These are phyloP conservation scores for Agrochola litura DNA, from an alignment of 2,888 invertebrate species.

Conservation along the genomic window DNA sequence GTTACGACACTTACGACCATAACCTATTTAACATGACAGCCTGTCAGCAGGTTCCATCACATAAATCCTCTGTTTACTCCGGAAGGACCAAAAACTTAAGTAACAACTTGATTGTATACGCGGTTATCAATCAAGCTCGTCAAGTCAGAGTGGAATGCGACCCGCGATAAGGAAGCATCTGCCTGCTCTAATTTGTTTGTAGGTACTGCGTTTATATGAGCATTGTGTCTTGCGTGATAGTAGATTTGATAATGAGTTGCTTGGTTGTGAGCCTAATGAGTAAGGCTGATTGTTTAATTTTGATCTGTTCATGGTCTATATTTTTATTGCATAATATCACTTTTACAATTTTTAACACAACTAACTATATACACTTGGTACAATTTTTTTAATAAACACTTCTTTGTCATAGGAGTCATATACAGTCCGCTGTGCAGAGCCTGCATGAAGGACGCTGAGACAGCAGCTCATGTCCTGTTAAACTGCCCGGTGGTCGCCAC, in stretches of 20 bases:
- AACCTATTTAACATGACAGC: neutral
- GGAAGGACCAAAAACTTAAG: constrained; percentile 40
- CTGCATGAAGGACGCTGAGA: too few species aligned
- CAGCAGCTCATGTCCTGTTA: too few species aligned
- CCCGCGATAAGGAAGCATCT: constrained; percentile 65
- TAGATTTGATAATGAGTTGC: constrained; percentile 43
- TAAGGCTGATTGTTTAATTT: neutral
- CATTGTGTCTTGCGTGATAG: constrained; percentile 45
- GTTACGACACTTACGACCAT: neutral
- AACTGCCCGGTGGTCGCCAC: too few species aligned
- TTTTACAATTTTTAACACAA: too few species aligned
- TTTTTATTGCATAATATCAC: too few species aligned
- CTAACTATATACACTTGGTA: too few species aligned
- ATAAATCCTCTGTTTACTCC: constrained; percentile 30
- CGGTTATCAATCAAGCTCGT: constrained; percentile 68
- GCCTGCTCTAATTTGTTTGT: constrained; percentile 51
- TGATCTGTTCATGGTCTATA: neutral
- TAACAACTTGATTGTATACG: constrained; percentile 54
- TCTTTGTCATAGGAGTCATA: too few species aligned
- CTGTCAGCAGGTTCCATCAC: constrained; percentile 1
- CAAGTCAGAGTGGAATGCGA: constrained; percentile 62
- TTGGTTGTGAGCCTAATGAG: neutral
- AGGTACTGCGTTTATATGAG: constrained; percentile 22
- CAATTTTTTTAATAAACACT: too few species aligned
- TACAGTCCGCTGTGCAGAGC: too few species aligned